These are phyloP conservation scores for Cryptotis parvus DNA, from an alignment of 2,113 vertebrate species.

Conservation along the genomic window DNA sequence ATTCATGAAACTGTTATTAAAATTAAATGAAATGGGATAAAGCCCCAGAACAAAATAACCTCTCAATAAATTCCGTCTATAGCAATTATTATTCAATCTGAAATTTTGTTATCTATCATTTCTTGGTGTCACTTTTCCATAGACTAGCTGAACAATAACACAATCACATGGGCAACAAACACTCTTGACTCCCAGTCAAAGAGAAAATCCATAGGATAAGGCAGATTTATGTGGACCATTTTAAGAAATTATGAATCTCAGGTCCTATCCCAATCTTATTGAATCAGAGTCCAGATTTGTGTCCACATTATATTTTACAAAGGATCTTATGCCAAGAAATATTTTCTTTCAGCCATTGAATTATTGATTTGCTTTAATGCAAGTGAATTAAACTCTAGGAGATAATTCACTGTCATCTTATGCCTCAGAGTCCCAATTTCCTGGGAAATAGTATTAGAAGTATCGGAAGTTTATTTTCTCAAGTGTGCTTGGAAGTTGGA, in stretches of 20 bases:
- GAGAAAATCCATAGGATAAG: background rate
- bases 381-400: too few relatives aligned
- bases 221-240: background rate
- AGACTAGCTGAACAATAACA: background rate
- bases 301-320: background rate
- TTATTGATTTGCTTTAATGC: background rate
- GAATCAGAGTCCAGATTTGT: background rate
- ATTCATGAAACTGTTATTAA: background rate
- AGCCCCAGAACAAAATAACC: background rate
- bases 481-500: background rate
- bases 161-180: background rate
- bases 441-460: background rate
- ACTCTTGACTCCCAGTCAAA: background rate
- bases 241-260: background rate
- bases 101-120: slow-evolving; percentile 31
- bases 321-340: background rate
- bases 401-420: background rate
- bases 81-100: background rate
- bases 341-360: background rate
- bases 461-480: background rate
- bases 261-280: background rate
- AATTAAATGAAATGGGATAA: background rate
- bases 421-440: background rate
- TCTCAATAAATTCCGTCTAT: background rate
- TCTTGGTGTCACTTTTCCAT: background rate